Evolutionary conservation across 1,140 invertebrate genomes (phyloP).

Genomic region (Neodiprion virginianus): DNA sequence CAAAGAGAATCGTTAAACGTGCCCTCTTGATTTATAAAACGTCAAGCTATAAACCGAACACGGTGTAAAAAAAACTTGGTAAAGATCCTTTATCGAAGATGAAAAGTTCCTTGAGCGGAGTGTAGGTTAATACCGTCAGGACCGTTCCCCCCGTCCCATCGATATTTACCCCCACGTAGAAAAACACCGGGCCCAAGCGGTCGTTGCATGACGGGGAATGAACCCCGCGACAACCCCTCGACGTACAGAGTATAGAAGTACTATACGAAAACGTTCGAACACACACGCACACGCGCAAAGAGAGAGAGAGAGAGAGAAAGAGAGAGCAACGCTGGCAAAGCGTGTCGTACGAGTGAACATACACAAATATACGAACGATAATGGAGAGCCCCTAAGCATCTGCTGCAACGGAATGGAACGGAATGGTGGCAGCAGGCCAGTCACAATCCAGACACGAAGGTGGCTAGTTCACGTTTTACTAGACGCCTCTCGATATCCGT

Average conservation of each 20-base stretch:
- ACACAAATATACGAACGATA: conserved; percentile 30
- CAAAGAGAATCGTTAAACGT: too few species aligned
- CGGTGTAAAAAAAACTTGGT: too few species aligned
- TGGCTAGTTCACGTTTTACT: too few species aligned
- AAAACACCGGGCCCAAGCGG: conserved; percentile 38
- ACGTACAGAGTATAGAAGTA: neutral
- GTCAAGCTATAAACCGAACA: too few species aligned
- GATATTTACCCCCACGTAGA: conserved; percentile 10
- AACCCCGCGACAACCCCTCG: conserved; percentile 36
- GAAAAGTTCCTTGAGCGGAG: too few species aligned
- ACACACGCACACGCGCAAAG: neutral
- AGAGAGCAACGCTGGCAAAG: too few species aligned
- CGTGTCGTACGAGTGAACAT: conserved; percentile 29
- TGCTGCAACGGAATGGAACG: conserved; percentile 49
- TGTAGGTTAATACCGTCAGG: neutral
- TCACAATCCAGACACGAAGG: neutral
- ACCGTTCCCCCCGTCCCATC: neutral
- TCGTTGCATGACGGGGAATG: conserved; percentile 25
- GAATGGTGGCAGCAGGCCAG: conserved; percentile 44
- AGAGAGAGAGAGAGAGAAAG: too few species aligned
- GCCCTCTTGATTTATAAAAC: too few species aligned
- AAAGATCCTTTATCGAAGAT: too few species aligned
- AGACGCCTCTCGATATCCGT: too few species aligned
- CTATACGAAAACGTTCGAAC: neutral
- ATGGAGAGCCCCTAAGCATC: conserved; percentile 45